Base-by-base conservation (phyloP, 2,797 vertebrate genomes). In the Gymnoscopelus microlampas region DNA sequence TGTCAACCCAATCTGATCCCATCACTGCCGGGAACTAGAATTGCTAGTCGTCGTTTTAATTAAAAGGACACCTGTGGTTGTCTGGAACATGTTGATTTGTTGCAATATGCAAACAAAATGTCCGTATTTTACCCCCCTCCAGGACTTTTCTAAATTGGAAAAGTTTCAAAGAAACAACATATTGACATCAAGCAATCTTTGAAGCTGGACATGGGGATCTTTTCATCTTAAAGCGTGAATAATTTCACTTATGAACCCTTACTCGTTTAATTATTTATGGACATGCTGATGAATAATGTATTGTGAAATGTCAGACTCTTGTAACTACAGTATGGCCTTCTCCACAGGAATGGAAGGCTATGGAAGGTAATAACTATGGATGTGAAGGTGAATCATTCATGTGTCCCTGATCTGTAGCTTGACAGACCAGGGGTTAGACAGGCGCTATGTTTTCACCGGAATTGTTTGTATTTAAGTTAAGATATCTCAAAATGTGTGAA, bases 271-370 rank as follows among this genome's bases (percentile, higher is more conserved):
- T 70, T 85, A 82, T 90, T 88, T 81, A 83, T 84, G 81, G 85
- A 81, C 86, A 83, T 78, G 83, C 76, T 76, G 85, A 77, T 85
- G 87, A 88, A 89, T 87, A 89, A 86, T 85, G 78, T 60, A 78
- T 74, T 79, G 87, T 85, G 80, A 89, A 91, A 90, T 87, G 86
- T 89, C 85, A 78, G 82, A 64, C 76, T 78, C 81, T 63, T 26
- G 70, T 72, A 72, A 79, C 72, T 58, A n/a, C n/a, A n/a, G n/a
- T n/a, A 55, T 55, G 74, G 66, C 68, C 71, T 57, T 70, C 61
- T 76, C 70, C 59, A 60, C 60, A 73, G 4, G 50, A 76, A 73
- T 53, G 53, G 68, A 19, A 50, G 56, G 55, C 66, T 44, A 35
- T 35, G 19, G 19, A 19, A 19, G 19, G 19, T 19, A 44, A 44